Conservation (phyloP, 2,113 vertebrate species). For the Australoheros scitulus region DNA sequence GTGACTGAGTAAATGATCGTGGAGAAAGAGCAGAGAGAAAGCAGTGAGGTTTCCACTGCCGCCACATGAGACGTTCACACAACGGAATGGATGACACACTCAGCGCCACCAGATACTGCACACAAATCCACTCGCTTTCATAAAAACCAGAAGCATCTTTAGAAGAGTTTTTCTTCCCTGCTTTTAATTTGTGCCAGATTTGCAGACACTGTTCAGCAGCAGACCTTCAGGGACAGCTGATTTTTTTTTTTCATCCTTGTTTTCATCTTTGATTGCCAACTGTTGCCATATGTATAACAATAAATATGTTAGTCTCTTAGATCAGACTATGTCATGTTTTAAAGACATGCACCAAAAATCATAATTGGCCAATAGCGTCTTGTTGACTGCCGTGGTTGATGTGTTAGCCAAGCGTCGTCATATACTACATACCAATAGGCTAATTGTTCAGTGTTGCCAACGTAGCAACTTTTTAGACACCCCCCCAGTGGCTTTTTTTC, state of each 20-base stretch:
- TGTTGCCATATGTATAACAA: too few relatives aligned
- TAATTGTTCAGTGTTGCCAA: too few relatives aligned
- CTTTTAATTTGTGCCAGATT: background rate
- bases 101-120: conserved; percentile 14
- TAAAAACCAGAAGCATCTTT: background rate
- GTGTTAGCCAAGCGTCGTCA: too few relatives aligned
- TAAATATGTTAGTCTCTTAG: background rate
- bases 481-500: too few relatives aligned
- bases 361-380: too few relatives aligned
- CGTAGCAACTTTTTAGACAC: too few relatives aligned
- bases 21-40: conserved; percentile 48
- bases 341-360: background rate
- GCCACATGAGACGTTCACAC: conserved; percentile 17
- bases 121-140: conserved; percentile 18
- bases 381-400: too few relatives aligned
- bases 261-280: background rate
- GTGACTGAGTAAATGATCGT: conserved; percentile 27
- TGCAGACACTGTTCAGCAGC: rapidly evolving
- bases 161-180: conserved; percentile 8
- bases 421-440: too few relatives aligned
- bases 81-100: conserved; percentile 56
- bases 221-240: rapidly evolving
- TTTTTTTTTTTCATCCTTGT: background rate
- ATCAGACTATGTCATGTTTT: background rate
- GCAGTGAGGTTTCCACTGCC: conserved; percentile 51